Evolutionary conservation across 1,140 invertebrate species (phyloP).

Genomic region (Apolygus lucorum): DNA sequence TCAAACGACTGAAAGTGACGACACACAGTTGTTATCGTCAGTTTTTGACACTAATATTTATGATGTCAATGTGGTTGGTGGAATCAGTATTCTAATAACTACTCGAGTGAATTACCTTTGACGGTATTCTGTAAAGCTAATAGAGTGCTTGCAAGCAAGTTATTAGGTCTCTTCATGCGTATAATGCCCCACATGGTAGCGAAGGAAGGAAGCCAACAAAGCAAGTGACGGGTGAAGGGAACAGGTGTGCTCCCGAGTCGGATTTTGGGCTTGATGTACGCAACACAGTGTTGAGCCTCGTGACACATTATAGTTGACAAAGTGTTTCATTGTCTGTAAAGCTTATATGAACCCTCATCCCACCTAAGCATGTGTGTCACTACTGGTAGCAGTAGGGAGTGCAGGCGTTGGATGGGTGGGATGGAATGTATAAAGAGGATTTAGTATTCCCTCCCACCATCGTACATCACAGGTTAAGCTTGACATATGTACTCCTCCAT

Average conservation of each 20-base stretch:
- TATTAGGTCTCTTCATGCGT: background rate
- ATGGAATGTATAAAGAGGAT: background rate
- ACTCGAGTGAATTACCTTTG: too few relatives aligned
- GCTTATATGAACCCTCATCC: too few relatives aligned
- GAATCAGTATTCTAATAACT: too few relatives aligned
- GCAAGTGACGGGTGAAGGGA: background rate
- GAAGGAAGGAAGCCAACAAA: background rate
- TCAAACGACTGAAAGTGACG: too few relatives aligned
- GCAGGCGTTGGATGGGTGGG: too few relatives aligned
- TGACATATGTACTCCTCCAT: background rate
- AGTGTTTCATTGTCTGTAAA: conserved; percentile 2
- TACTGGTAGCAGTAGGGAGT: too few relatives aligned
- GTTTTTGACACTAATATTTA: too few relatives aligned
- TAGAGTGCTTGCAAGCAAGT: too few relatives aligned
- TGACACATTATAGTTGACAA: conserved; percentile 6
- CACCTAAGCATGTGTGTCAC: too few relatives aligned
- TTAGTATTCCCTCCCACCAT: background rate
- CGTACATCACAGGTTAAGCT: background rate
- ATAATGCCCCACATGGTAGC: background rate
- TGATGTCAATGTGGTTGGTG: too few relatives aligned
- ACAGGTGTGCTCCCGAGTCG: background rate
- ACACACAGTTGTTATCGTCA: too few relatives aligned
- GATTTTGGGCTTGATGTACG: background rate
- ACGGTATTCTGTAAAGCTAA: too few relatives aligned
- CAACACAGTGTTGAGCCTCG: background rate